Conservation (phyloP, 2,113 vertebrate genomes). For the Promerops cafer region DNA sequence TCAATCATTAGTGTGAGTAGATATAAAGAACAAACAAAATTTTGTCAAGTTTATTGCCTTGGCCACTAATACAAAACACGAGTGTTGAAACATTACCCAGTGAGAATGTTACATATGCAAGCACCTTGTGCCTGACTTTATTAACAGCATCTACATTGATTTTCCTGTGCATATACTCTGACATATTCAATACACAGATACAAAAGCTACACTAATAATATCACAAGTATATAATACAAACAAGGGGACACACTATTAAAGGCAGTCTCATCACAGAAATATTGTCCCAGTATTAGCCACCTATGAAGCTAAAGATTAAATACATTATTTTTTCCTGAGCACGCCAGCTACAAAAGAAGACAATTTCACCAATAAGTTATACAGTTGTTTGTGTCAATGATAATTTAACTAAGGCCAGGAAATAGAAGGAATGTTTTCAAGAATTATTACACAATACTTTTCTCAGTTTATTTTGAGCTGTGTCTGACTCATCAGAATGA, state of each 20-base stretch:
- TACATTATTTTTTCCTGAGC: background rate
- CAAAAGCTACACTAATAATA: background rate
- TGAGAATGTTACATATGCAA: background rate
- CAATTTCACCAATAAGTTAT: background rate
- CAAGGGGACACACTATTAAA: background rate
- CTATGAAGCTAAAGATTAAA: background rate
- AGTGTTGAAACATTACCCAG: background rate
- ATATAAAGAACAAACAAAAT: background rate
- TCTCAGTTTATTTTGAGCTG: background rate
- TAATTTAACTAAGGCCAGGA: background rate
- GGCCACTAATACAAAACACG: background rate
- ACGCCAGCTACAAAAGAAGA: background rate
- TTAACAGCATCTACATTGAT: background rate
- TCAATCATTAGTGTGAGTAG: background rate
- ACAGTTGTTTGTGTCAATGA: background rate
- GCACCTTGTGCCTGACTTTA: background rate
- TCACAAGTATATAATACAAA: background rate
- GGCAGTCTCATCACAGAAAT: background rate
- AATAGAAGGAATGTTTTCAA: background rate
- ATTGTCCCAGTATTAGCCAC: background rate
- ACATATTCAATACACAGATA: background rate
- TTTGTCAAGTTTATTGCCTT: background rate
- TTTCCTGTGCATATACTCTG: background rate
- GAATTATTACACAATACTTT: background rate
- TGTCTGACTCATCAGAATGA: background rate